Conservation (phyloP, 2,113 vertebrate species). For the Heloderma charlesbogerti region DNA sequence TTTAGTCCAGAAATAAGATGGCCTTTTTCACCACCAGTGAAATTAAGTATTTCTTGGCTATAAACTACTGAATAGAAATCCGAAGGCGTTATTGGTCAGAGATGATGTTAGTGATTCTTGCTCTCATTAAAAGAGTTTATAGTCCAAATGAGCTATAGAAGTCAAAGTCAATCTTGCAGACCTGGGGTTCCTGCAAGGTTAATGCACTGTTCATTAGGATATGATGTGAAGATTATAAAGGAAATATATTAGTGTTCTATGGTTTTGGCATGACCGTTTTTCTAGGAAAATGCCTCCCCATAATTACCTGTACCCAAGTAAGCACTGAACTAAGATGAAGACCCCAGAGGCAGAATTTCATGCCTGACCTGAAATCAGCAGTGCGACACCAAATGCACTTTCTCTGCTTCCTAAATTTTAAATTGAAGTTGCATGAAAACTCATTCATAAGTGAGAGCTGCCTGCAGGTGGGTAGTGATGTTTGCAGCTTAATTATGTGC, state of each 20-base stretch:
- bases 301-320: conserved; percentile 11
- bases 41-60: neutral
- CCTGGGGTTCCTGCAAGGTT: neutral
- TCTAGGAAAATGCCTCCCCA: conserved; percentile 8
- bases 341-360: neutral
- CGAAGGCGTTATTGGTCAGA: neutral
- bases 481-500: neutral
- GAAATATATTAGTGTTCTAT: conserved; percentile 1
- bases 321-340: conserved; percentile 1
- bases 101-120: neutral
- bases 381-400: neutral
- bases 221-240: neutral
- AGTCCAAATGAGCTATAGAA: conserved; percentile 5
- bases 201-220: neutral
- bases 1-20: neutral
- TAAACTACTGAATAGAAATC: neutral
- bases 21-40: neutral
- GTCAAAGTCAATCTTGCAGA: neutral
- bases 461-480: neutral
- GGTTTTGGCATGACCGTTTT: neutral
- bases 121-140: conserved; percentile 5
- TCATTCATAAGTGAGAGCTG: neutral
- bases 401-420: neutral
- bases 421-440: neutral
- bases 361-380: neutral